Evolutionary conservation across 1,140 invertebrate genomes (phyloP), one percentile per base, ranked within the genome.

Genomic region (Lamellibrachia luymesi): DNA sequence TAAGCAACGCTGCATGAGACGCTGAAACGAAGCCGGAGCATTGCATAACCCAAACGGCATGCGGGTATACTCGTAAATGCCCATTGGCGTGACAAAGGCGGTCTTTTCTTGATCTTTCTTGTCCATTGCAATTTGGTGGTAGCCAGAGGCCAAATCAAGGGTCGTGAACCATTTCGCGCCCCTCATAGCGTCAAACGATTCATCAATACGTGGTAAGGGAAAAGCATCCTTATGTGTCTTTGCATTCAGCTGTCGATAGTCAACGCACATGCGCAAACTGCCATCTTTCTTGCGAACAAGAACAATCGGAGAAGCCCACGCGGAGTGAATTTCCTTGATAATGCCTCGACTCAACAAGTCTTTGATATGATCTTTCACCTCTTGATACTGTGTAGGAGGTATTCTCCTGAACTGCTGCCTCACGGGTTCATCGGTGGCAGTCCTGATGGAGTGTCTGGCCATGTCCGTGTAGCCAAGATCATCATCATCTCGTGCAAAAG

Each of bases 21-120:
- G 27, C 93, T 95, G 94, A 93, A 95, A 95, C 5, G 95, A 94
- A 4, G 93, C 93, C 0, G 94, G 95, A 50, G 92, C 91, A 92
- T 94, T 95, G 22, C 52, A 90, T 8, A 96, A 93, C 17, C 80
- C 92, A 94, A 50, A 50, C 0, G 90, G 22, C 49, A 90, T 38
- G n/a, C 90, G n/a, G 7, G 8, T 10, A 22, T 90, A 90, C 90
- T 90, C 90, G 25, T 38, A 90, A 10, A 2, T 38, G 38, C 38
- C 38, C 38, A 38, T 38, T 38, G 38, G 38, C 38, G 38, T 38
- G 38, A 38, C 0, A 50, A 90, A 90, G 5, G 90, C 49, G 7
- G 49, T 90, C 0, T 38, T 38, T 6, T 6, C 6, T 10, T 10
- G 1, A 90, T 90, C 1, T 8, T 50, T 50, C 90, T 7, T 6